Evolutionary conservation across 2,888 invertebrate species (phyloP).

Genomic region (Caenorhabditis plicata): DNA sequence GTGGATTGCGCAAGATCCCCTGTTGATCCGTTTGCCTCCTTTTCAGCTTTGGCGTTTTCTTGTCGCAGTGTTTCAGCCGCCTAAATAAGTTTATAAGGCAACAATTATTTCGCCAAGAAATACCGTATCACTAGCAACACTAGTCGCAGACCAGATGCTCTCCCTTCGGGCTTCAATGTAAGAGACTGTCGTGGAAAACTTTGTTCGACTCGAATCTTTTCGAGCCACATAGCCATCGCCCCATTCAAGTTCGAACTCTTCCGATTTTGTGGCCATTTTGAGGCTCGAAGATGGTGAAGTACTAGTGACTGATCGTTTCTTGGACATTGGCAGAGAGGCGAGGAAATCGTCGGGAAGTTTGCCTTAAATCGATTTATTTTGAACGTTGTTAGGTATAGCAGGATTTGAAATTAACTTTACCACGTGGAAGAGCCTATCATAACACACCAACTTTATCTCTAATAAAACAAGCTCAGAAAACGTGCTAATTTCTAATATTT

Average conservation of each 20-base stretch:
- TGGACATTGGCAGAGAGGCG: conserved; percentile 36
- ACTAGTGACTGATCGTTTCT: conserved; percentile 6
- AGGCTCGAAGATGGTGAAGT: background rate
- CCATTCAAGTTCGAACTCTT: conserved; percentile 49
- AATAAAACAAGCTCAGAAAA: too few species aligned
- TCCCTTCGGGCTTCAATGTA: conserved; percentile 49
- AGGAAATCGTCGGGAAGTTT: conserved; percentile 47
- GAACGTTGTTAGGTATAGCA: too few species aligned
- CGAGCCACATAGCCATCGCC: conserved; percentile 50
- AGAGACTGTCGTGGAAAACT: conserved; percentile 51
- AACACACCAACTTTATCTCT: too few species aligned
- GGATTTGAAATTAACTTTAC: too few species aligned
- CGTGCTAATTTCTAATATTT: too few species aligned
- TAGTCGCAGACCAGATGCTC: conserved; percentile 42
- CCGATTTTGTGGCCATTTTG: conserved; percentile 15
- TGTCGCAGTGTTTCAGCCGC: conserved; percentile 21
- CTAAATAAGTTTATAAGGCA: conserved; percentile 18
- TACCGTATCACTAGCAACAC: conserved; percentile 29
- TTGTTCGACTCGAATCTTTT: conserved; percentile 49
- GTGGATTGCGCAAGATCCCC: too few species aligned
- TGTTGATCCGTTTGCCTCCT: conserved; percentile 3
- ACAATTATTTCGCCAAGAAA: conserved; percentile 1
- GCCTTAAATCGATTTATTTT: too few species aligned
- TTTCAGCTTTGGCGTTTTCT: conserved; percentile 15
- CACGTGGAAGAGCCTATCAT: too few species aligned